These are phyloP conservation scores for Oenanthe oenanthe DNA, from an alignment of 2,113 vertebrate species.

Conservation along the genomic window DNA sequence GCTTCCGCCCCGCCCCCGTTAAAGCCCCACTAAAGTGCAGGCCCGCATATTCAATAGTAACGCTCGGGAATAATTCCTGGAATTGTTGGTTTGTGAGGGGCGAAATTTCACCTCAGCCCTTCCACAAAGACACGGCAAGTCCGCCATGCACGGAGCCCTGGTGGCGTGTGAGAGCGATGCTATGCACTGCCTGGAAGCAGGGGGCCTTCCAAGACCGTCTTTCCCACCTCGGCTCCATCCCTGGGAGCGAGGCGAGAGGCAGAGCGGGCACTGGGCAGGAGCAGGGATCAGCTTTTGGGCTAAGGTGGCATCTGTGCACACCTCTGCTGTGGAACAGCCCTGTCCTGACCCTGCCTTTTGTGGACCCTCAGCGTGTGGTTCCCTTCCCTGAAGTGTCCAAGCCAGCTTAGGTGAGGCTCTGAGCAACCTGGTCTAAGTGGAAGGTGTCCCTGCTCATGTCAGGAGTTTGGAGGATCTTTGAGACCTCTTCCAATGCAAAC, in stretches of 20 bases:
- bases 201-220: conserved; percentile 65
- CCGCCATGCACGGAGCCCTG: background rate
- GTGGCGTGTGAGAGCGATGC: background rate
- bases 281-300: background rate
- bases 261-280: background rate
- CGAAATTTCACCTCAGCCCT: background rate
- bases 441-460: background rate
- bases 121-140: background rate
- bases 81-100: background rate
- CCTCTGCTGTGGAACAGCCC: background rate
- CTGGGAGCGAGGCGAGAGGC: fast-evolving
- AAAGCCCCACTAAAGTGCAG: background rate
- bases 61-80: background rate
- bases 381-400: background rate
- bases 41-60: background rate
- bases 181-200: conserved; percentile 58
- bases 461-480: background rate
- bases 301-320: background rate
- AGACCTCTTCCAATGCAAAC: background rate
- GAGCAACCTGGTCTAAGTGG: background rate
- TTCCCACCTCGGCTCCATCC: background rate
- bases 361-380: background rate
- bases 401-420: background rate
- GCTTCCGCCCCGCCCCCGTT: background rate
- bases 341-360: background rate